Conservation (phyloP, 2,888 invertebrate genomes). For the Salticus scenicus region DNA sequence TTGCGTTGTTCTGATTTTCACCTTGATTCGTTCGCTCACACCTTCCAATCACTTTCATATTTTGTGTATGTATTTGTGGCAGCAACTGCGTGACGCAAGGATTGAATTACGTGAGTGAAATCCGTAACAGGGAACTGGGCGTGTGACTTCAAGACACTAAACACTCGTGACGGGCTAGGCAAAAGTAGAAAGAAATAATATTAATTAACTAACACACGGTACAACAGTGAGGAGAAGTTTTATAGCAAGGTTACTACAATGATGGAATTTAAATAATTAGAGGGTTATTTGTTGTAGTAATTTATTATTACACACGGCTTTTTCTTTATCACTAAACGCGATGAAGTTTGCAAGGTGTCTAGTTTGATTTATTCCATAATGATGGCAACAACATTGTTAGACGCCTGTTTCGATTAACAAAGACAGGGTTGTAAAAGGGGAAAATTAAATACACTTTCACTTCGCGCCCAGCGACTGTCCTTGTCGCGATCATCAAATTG, state of each 20-base stretch:
- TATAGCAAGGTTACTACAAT: background rate
- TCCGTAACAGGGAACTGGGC: background rate
- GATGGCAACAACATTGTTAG: too few species aligned
- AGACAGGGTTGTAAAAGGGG: too few species aligned
- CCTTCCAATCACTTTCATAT: background rate
- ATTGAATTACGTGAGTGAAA: background rate
- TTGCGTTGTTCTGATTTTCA: background rate
- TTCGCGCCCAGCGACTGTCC: too few species aligned
- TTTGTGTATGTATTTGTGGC: too few species aligned
- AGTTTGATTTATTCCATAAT: too few species aligned
- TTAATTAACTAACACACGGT: background rate
- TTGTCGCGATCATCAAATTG: too few species aligned
- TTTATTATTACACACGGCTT: background rate
- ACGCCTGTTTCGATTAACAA: too few species aligned
- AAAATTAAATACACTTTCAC: too few species aligned
- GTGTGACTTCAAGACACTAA: background rate
- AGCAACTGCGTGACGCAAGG: background rate
- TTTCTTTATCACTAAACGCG: too few species aligned
- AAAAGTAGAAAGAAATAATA: background rate
- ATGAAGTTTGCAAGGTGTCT: too few species aligned
- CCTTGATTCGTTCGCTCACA: background rate
- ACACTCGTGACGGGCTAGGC: background rate
- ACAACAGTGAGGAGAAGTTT: background rate
- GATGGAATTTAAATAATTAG: background rate
- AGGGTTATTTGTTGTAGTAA: too few species aligned